Conservation (phyloP, 2,888 invertebrate species). For the Ramazzottius varieornatus region DNA sequence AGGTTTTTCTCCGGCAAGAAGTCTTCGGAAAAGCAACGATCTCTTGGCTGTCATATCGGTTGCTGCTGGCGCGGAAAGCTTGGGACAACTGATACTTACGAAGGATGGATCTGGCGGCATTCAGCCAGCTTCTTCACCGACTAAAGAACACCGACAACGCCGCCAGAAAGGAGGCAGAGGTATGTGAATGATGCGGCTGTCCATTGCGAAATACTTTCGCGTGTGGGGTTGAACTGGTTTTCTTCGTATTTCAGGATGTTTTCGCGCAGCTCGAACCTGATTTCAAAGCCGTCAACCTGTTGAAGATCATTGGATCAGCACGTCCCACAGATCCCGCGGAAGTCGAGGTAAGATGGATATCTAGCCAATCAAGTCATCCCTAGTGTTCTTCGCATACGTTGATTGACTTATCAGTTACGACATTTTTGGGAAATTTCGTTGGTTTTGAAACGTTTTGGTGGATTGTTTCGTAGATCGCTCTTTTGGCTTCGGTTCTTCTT, state of each 20-base stretch:
- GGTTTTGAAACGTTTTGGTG: neutral
- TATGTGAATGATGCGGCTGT: neutral
- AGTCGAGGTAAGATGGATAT: slow-evolving; percentile 1
- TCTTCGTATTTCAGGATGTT: neutral
- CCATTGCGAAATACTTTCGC: neutral
- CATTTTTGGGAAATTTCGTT: too few relatives aligned
- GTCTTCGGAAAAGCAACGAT: too few relatives aligned
- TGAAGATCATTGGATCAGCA: neutral
- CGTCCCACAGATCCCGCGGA: neutral
- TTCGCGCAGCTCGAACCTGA: neutral
- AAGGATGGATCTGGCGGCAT: neutral
- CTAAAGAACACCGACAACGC: neutral
- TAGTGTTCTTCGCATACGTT: too few relatives aligned
- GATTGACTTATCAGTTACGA: too few relatives aligned
- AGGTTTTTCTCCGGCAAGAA: too few relatives aligned
- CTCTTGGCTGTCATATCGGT: too few relatives aligned
- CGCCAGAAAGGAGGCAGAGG: neutral
- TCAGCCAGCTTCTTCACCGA: neutral
- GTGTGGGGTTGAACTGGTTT: neutral
- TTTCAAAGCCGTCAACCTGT: neutral
- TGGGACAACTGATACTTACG: too few relatives aligned
- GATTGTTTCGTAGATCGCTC: neutral
- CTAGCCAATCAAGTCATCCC: too few relatives aligned
- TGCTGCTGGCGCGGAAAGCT: too few relatives aligned
- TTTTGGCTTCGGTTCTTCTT: neutral